Evolutionary conservation across 2,113 vertebrate species (phyloP).

Genomic region (Muntiacus reevesi): DNA sequence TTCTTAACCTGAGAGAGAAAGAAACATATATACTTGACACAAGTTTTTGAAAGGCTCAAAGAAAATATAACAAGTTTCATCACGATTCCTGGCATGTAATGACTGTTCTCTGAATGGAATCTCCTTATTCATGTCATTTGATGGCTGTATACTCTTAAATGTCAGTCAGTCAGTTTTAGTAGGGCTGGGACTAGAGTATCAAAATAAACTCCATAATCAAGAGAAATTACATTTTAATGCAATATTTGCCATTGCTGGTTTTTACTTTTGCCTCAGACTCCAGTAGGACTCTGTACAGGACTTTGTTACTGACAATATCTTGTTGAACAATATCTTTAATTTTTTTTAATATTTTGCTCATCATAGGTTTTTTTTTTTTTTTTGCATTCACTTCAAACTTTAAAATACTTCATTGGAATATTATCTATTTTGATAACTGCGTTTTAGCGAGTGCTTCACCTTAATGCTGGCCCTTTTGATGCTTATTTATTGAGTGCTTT

Average conservation of each 20-base stretch:
- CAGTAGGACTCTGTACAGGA: not conserved
- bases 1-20: not conserved
- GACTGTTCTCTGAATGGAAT: not conserved
- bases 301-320: not conserved
- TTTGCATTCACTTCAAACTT: not conserved
- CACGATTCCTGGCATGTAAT: not conserved
- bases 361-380: not conserved
- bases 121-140: not conserved
- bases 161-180: not conserved
- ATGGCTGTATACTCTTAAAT: not conserved
- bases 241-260: not conserved
- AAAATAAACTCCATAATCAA: not conserved
- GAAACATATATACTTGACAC: not conserved
- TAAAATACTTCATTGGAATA: not conserved
- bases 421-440: not conserved
- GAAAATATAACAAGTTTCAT: not conserved
- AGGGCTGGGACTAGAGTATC: not conserved
- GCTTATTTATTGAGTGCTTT: not conserved
- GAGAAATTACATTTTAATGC: not conserved
- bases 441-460: not conserved
- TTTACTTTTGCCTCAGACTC: not conserved
- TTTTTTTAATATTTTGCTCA: not conserved
- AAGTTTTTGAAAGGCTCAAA: not conserved
- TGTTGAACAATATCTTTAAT: not conserved
- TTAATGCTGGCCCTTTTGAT: too few species aligned